phyloP scores from a whole-genome alignment of 2,888 invertebrate genomes.

The Zele albiditarsus region DNA sequence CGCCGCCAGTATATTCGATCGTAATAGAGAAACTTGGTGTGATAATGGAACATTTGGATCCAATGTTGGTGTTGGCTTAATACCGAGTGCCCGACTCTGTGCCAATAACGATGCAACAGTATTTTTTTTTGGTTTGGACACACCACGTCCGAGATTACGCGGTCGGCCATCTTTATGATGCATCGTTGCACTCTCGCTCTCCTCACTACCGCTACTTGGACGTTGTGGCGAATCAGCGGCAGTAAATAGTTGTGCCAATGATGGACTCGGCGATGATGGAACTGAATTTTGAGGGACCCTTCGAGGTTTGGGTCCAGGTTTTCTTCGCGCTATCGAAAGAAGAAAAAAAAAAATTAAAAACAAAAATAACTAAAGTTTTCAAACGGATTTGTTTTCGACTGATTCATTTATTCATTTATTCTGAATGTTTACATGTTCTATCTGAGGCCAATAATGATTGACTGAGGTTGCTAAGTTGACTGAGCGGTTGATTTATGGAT shows the following conservation, averaged over 20 bases:
- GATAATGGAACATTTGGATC: conserved; percentile 76
- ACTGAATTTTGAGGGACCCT: conserved; percentile 76
- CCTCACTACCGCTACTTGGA: conserved; percentile 78
- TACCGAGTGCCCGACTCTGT: conserved; percentile 88
- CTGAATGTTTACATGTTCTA: conserved; percentile 74
- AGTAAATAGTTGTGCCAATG: conserved; percentile 76
- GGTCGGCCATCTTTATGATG: conserved; percentile 84
- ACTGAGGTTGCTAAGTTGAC: conserved; percentile 71
- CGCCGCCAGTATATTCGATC: conserved; percentile 80
- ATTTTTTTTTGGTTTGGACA: conserved; percentile 93
- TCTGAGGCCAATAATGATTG: conserved; percentile 72
- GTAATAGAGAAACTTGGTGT: conserved; percentile 76
- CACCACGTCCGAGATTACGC: conserved; percentile 88
- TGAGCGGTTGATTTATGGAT: conserved; percentile 68
- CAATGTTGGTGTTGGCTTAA: conserved; percentile 80
- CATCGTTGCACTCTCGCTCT: conserved; percentile 76
- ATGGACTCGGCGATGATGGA: conserved; percentile 75
- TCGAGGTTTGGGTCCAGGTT: conserved; percentile 83
- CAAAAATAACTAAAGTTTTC: not conserved
- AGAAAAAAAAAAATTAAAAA: not conserved
- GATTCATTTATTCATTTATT: conserved; percentile 14
- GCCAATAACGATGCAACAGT: conserved; percentile 91
- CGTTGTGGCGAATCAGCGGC: conserved; percentile 77
- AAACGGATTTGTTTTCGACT: too few relatives aligned
- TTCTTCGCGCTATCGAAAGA: conserved; percentile 79